These are phyloP conservation scores for Elachura formosa DNA, from an alignment of 2,113 vertebrate genomes.

Conservation along the genomic window DNA sequence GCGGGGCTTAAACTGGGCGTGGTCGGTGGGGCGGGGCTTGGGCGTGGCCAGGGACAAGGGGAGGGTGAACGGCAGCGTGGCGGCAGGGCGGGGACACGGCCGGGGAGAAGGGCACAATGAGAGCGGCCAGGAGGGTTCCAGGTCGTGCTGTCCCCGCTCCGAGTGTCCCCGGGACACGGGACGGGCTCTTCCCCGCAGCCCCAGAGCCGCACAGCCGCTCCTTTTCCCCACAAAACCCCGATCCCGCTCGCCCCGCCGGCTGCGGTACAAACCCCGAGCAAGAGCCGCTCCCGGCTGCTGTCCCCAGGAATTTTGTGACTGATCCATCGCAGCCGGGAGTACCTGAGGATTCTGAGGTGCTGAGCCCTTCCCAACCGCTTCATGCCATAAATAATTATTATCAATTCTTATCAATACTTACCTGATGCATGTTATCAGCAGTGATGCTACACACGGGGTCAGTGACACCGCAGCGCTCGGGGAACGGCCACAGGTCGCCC, in stretches of 20 bases:
- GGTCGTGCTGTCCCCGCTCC: fast-evolving
- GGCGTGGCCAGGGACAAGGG: background rate
- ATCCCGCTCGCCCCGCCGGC: background rate
- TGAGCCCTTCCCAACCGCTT: background rate
- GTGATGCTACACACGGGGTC: fast-evolving
- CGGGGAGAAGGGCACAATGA: fast-evolving
- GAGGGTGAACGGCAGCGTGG: fast-evolving
- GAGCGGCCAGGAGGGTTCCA: background rate
- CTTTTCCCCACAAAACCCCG: background rate
- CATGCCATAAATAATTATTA: background rate
- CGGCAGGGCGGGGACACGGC: background rate
- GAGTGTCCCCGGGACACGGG: fast-evolving
- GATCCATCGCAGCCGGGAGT: fast-evolving
- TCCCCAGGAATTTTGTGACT: fast-evolving
- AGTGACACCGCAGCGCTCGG: background rate
- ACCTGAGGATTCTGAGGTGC: background rate
- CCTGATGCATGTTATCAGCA: background rate
- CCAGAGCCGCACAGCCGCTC: background rate
- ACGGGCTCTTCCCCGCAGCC: no score
- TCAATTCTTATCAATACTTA: background rate
- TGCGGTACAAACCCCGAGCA: fast-evolving
- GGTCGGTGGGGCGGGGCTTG: background rate
- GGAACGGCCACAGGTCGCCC: fast-evolving
- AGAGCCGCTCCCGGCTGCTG: fast-evolving
- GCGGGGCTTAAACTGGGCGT: background rate